Evolutionary conservation across 2,888 invertebrate genomes (phyloP), one percentile per base, ranked within the genome.

Genomic region (Serripes groenlandicus): DNA sequence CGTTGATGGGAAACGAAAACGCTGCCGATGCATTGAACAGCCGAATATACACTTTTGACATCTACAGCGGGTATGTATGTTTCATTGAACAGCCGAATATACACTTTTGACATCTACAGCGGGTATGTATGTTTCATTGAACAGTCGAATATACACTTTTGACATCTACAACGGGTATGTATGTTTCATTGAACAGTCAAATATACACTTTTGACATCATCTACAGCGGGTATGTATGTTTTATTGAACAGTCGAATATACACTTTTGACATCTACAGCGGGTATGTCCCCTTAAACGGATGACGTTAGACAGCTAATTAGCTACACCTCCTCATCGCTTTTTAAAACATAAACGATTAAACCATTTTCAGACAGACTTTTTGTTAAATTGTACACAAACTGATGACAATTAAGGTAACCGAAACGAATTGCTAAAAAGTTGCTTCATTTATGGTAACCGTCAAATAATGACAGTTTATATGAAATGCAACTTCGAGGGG

Each of bases 1-100:
- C 87, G 15, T 66, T 90, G 34, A 68, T 90, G 79, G 90, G 89
- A 30, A 90, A 90, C 73, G 90, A 90, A 71, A 90, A 90, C 49
- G 85, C 83, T 7, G 78, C 89, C 0, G 85, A 86, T 30, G 72
- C 64, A 18, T 76, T 90, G 49, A 83, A 80, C n/a, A 86, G 89
- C 23, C 87, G 88, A 56, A 85, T 90, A 28, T 88, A 87, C 81
- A 83, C 75, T 1, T 88, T 87, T 70, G 83, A 86, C 32, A n/a
- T 82, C 1, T 86, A 32, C 49, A 73, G 81, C 32, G 78, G 83
- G 86, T 85, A 64, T 26, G 56, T 68, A 7, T 28, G 49, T 1
- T 26, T 68, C 69, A 18, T 76, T 90, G 52, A 82, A 79, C 21
- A 85, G 89, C 26, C 87, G 87, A 58, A 85, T 90, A 34, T 88